Percentiles rank a stretch among this genome's conserved stretches.
These are phyloP conservation scores for Hucho hucho DNA, from an alignment of 2,113 vertebrate genomes.

Conservation along the genomic window DNA sequence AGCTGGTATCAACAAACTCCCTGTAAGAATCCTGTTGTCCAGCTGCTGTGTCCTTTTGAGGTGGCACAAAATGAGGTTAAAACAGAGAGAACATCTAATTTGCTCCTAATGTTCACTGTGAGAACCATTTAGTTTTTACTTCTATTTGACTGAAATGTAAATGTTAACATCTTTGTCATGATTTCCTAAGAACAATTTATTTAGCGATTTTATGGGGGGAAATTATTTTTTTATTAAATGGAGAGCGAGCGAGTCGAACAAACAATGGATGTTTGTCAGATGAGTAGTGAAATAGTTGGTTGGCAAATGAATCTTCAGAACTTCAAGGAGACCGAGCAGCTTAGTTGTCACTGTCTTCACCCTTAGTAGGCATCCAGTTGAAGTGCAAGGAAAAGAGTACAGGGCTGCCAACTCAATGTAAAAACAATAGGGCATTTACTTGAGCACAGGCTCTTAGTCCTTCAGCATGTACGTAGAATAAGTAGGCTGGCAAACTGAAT, in stretches of 20 bases:
- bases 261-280: conserved; percentile 40
- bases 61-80: conserved; percentile 27
- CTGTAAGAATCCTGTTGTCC: conserved; percentile 35
- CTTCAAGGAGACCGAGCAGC: conserved; percentile 35
- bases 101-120: conserved; percentile 70
- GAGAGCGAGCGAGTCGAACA: conserved; percentile 52
- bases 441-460: neutral
- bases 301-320: conserved; percentile 5
- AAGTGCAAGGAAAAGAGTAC: conserved; percentile 5
- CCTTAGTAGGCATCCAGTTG: conserved; percentile 42
- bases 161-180: conserved; percentile 65
- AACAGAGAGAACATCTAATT: conserved; percentile 33
- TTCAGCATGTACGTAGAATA: too few species aligned
- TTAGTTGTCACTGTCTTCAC: conserved; percentile 30
- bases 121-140: conserved; percentile 53
- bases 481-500: too few species aligned
- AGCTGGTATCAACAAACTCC: conserved; percentile 8
- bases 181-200: conserved; percentile 67
- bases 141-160: neutral
- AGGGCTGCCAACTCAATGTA: neutral
- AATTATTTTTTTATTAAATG: conserved; percentile 56
- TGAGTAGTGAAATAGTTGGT: conserved; percentile 32
- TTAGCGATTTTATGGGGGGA: conserved; percentile 70
- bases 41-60: conserved; percentile 52
- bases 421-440: neutral